phyloP scores from a whole-genome alignment of 2,797 vertebrate species.

The Synanceia verrucosa region DNA sequence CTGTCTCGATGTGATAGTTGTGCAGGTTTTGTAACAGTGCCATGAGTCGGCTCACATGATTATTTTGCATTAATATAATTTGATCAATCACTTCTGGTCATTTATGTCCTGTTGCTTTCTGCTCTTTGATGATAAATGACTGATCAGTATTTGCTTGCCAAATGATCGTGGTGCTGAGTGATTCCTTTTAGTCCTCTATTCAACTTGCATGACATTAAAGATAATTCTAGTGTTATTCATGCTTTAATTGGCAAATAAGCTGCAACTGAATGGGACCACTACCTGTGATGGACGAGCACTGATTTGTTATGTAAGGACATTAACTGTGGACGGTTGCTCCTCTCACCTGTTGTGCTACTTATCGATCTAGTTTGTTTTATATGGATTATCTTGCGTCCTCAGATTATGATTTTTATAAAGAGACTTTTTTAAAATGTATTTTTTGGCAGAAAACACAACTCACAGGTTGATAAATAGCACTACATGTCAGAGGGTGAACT shows the following conservation, averaged over 20 bases:
- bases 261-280: background rate
- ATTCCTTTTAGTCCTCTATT: conserved; percentile 8
- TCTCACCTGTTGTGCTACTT: background rate
- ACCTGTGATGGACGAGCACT: background rate
- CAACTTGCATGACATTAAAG: conserved; percentile 31
- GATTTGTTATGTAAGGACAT: background rate
- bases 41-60: conserved; percentile 1
- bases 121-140: background rate
- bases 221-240: background rate
- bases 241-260: conserved; percentile 4
- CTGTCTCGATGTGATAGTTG: background rate
- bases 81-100: background rate
- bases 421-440: background rate
- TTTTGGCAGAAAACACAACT: background rate
- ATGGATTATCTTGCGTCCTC: background rate
- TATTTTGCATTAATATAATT: background rate
- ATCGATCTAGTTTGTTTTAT: background rate
- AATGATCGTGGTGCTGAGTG: conserved; percentile 17
- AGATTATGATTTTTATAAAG: background rate
- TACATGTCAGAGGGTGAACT: background rate
- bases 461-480: background rate
- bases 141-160: conserved; percentile 7
- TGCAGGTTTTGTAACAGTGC: background rate
- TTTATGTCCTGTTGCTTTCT: background rate
- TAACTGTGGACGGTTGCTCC: background rate